These are phyloP conservation scores for Nothobranchius furzeri DNA, from an alignment of 2,113 vertebrate species.

Conservation along the genomic window DNA sequence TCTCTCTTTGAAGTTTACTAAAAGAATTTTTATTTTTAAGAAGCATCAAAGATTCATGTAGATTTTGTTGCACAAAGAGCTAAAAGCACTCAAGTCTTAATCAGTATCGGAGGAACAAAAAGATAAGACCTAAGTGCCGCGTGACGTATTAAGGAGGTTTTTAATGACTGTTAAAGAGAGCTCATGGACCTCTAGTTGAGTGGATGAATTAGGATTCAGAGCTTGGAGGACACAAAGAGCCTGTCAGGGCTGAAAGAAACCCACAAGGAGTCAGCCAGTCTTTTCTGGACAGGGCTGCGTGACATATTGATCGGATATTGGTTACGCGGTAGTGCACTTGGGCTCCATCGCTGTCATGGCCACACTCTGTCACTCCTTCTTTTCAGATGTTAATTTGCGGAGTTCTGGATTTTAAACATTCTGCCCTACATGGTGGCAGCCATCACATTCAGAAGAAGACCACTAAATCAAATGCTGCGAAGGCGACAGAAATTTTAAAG, in stretches of 20 bases:
- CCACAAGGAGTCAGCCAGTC: constrained; percentile 37
- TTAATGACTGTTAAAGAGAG: constrained; percentile 43
- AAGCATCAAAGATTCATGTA: constrained; percentile 25
- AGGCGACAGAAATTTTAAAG: constrained; percentile 50
- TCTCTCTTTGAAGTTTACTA: background rate
- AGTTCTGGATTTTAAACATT: constrained; percentile 45
- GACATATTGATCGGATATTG: constrained; percentile 66
- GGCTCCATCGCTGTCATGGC: constrained; percentile 53
- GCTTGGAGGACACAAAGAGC: constrained; percentile 31
- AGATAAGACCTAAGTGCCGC: constrained; percentile 9
- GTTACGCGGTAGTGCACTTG: constrained; percentile 55
- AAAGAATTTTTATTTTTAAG: background rate
- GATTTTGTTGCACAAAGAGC: constrained; percentile 24
- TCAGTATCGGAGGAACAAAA: constrained; percentile 23
- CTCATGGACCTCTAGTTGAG: constrained; percentile 27
- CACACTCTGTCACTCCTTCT: constrained; percentile 60
- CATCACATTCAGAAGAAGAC: constrained; percentile 51
- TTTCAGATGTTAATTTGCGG: constrained; percentile 66
- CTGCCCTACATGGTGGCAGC: constrained; percentile 41
- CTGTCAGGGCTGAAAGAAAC: constrained; percentile 70
- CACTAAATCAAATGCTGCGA: constrained; percentile 57
- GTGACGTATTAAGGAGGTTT: constrained; percentile 53
- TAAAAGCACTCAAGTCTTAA: constrained; percentile 13
- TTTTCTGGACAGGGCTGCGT: constrained; percentile 51
- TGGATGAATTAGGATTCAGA: constrained; percentile 63